Percentiles rank a stretch among this genome's conserved stretches.
These are phyloP conservation scores for Epinephelus awoara DNA, from an alignment of 2,797 vertebrate genomes.

Conservation along the genomic window DNA sequence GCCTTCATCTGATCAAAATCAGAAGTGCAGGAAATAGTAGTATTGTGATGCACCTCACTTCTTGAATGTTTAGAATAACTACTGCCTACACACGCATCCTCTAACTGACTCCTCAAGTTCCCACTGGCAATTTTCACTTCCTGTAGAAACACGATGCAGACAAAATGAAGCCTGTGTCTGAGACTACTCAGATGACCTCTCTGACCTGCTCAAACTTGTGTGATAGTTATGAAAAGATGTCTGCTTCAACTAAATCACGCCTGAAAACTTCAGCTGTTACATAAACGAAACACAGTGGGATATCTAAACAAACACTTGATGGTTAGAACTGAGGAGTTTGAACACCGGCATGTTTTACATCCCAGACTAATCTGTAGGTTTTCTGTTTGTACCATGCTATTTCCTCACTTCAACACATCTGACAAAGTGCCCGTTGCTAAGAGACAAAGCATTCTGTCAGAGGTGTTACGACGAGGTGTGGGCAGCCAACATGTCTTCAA, in stretches of 20 bases:
- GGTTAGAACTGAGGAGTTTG: slow-evolving; percentile 13
- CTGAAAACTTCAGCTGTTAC: slow-evolving; percentile 1
- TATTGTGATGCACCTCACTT: not conserved
- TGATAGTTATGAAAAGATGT: not conserved
- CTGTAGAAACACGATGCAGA: not conserved
- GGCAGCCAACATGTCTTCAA: slow-evolving; percentile 53
- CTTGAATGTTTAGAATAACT: not conserved
- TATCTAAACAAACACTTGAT: not conserved
- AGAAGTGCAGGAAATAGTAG: not conserved
- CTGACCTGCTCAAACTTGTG: not conserved
- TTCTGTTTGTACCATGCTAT: slow-evolving; percentile 44
- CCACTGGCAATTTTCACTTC: no score
- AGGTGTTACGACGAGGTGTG: slow-evolving; percentile 57
- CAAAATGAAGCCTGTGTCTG: not conserved
- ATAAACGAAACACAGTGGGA: not conserved
- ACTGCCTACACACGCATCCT: no score
- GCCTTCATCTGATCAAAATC: not conserved
- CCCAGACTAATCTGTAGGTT: slow-evolving; percentile 53
- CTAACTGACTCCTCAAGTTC: not conserved
- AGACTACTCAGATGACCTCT: not conserved
- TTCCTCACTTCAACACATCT: slow-evolving; percentile 49
- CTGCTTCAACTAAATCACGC: no score
- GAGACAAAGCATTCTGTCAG: slow-evolving; percentile 31
- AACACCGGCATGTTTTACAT: slow-evolving; percentile 35
- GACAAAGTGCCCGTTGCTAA: slow-evolving; percentile 23